Evolutionary conservation across 2,113 vertebrate species (phyloP).

Genomic region (Hydrochoerus hydrochaeris): DNA sequence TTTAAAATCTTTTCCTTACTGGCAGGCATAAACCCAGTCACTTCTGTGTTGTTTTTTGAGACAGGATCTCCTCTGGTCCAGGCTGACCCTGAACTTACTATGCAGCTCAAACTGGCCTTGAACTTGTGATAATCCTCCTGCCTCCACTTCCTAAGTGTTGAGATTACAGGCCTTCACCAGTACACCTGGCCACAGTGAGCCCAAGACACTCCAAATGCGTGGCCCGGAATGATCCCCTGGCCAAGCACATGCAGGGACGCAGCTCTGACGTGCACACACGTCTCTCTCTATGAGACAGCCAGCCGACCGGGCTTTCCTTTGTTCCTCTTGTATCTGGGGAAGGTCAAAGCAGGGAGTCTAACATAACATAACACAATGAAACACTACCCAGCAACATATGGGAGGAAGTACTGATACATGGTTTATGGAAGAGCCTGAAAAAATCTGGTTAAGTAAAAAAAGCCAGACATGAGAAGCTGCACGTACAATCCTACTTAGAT

Average conservation of each 20-base stretch:
- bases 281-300: neutral
- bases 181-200: neutral
- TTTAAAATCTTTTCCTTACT: neutral
- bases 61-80: neutral
- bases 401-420: neutral
- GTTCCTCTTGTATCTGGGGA: neutral
- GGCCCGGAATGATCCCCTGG: neutral
- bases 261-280: too few species aligned
- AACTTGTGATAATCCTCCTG: neutral
- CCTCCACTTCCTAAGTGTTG: neutral
- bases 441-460: neutral
- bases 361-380: neutral
- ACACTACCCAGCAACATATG: neutral
- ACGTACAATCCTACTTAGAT: neutral
- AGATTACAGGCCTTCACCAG: neutral
- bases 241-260: neutral
- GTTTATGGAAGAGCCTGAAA: neutral
- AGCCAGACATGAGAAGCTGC: neutral
- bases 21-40: neutral
- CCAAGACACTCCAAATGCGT: neutral
- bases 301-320: neutral
- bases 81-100: neutral
- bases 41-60: neutral
- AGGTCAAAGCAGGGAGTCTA: neutral
- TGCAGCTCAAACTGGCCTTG: neutral